Evolutionary conservation across 2,797 vertebrate species (phyloP), one percentile per base, ranked within the genome.

Genomic region (Myotis myotis): DNA sequence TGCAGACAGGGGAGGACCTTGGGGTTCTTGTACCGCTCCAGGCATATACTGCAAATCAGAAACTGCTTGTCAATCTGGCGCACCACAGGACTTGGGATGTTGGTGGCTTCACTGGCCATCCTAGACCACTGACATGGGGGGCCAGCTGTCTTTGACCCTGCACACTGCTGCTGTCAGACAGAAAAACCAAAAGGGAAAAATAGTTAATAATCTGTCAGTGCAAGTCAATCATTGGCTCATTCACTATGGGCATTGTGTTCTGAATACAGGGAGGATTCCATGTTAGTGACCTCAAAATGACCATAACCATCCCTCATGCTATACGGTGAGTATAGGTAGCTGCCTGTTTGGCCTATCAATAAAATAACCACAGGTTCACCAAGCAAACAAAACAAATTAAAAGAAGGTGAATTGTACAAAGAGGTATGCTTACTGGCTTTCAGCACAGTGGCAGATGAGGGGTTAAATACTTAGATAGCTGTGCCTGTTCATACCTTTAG

Each of bases 61-160:
- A 99, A 99, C 98, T 99, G 99, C 98, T 99, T 99, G 99, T 99
- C 99, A 93, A 99, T 99, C 98, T 99, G 99, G 97, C 99, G 99
- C 95, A 99, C 99, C 97, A 99, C 99, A 55, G 99, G 99, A 97
- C 99, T 99, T 97, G 99, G 99, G 98, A 99, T 99, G 98, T 98
- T 99, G 98, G 99, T 98, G 97, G 98, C 98, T 99, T 99, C 99
- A 99, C 99, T 99, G 99, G 99, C 99, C 99, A 99, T 99, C 98
- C 99, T 99, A 99, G 99, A 98, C 98, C 98, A 98, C 98, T 99
- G 98, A 98, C 99, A 99, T 98, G 97, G 96, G 98, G 97, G 98
- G 98, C 98, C 97, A 93, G 97, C 97, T 98, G 98, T 98, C 98
- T 98, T 98, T 98, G 98, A 98, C 98, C 98, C 98, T 98, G 98